Conservation (phyloP, 2,797 vertebrate species). For the Intellagama lesueurii region DNA sequence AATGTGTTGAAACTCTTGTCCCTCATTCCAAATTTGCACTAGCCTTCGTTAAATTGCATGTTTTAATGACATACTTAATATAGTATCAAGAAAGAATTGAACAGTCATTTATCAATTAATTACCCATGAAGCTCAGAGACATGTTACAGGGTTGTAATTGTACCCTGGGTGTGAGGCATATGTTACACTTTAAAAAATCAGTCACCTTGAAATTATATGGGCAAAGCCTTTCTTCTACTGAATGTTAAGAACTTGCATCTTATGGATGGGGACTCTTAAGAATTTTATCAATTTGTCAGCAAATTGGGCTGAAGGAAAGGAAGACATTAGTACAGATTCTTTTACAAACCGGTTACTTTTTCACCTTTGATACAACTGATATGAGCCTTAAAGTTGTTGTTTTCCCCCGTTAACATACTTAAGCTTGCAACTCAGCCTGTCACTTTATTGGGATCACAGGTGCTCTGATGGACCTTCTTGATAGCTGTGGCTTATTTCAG, state of each 20-base stretch:
- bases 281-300: slow-evolving; percentile 9
- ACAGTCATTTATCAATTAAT: slow-evolving; percentile 81
- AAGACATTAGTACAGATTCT: background rate
- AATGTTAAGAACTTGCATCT: slow-evolving; percentile 36
- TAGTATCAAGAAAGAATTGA: slow-evolving; percentile 73
- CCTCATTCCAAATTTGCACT: slow-evolving; percentile 68
- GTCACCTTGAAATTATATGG: slow-evolving; percentile 81
- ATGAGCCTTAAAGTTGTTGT: background rate
- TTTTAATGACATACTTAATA: slow-evolving; percentile 78
- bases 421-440: background rate
- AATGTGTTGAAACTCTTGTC: slow-evolving; percentile 59
- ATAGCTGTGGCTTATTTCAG: background rate
- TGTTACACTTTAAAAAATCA: slow-evolving; percentile 77
- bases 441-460: background rate
- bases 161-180: slow-evolving; percentile 78
- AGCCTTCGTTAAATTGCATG: slow-evolving; percentile 76
- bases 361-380: background rate
- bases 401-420: background rate
- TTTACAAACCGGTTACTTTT: background rate
- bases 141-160: slow-evolving; percentile 71
- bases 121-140: slow-evolving; percentile 79
- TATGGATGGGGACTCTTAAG: background rate
- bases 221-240: slow-evolving; percentile 66
- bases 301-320: background rate
- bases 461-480: background rate